phyloP scores from a whole-genome alignment of 2,888 invertebrate genomes.

The Ormyrus thymus region DNA sequence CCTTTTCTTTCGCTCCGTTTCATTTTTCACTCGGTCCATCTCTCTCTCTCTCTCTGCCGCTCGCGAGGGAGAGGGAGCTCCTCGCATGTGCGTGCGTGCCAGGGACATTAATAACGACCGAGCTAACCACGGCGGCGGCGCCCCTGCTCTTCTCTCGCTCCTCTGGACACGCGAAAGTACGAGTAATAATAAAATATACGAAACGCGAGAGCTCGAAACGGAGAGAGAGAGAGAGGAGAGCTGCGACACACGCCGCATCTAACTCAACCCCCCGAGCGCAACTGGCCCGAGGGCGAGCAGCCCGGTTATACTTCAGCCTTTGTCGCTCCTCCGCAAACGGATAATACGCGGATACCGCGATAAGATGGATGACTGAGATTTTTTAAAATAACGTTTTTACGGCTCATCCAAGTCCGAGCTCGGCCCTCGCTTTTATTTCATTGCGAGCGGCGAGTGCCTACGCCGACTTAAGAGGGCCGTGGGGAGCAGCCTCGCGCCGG shows the following conservation, averaged over 20 bases:
- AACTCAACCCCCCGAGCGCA: conserved; percentile 48
- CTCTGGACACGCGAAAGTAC: conserved; percentile 51
- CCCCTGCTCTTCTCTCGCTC: conserved; percentile 49
- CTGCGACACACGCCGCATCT: conserved; percentile 54
- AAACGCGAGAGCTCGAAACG: conserved; percentile 61
- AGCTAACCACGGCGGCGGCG: conserved; percentile 52
- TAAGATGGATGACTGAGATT: conserved; percentile 56
- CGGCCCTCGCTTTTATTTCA: conserved; percentile 4
- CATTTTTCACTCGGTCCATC: conserved; percentile 50
- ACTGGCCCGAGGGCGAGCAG: conserved; percentile 25
- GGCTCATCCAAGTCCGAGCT: conserved; percentile 22
- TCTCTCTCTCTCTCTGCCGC: conserved; percentile 52
- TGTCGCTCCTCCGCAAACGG: conserved; percentile 54
- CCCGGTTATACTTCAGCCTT: conserved; percentile 35
- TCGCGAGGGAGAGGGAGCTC: not conserved
- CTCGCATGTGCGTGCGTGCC: conserved; percentile 57
- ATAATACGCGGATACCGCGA: conserved; percentile 53
- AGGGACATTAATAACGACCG: conserved; percentile 72
- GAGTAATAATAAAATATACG: conserved; percentile 71
- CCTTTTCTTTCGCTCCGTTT: conserved; percentile 8
- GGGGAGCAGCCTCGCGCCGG: no score
- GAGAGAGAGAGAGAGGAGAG: not conserved
- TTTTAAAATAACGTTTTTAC: conserved; percentile 53
- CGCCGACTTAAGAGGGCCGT: no score
- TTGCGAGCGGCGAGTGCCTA: not conserved